These are phyloP conservation scores for Psylliodes chrysocephalus DNA, from an alignment of 2,888 invertebrate species.

Conservation along the genomic window DNA sequence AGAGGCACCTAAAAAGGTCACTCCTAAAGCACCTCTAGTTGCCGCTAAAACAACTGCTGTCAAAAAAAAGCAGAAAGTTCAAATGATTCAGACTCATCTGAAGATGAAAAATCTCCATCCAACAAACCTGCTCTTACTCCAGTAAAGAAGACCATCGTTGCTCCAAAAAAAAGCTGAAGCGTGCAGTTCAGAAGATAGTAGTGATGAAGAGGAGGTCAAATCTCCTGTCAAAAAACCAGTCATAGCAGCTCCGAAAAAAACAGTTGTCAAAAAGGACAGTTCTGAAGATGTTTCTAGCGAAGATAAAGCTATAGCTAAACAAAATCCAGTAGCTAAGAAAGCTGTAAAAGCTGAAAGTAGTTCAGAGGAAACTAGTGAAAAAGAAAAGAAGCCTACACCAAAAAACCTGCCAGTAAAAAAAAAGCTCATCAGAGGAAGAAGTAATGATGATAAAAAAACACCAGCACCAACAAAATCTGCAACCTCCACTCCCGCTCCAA, in stretches of 20 bases:
- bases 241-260: slow-evolving; percentile 37
- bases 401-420: slow-evolving; percentile 38
- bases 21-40: slow-evolving; percentile 15
- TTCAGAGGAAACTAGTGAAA: slow-evolving; percentile 30
- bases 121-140: slow-evolving; percentile 28
- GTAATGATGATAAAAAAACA: slow-evolving; percentile 4
- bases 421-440: slow-evolving; percentile 19
- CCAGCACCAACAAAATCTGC: slow-evolving; percentile 58
- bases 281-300: slow-evolving; percentile 62
- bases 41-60: slow-evolving; percentile 11
- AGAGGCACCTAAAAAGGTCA: slow-evolving; percentile 43
- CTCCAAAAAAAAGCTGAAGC: slow-evolving; percentile 28
- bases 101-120: slow-evolving; percentile 38
- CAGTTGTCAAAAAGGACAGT: slow-evolving; percentile 51
- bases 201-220: slow-evolving; percentile 23
- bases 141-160: slow-evolving; percentile 25
- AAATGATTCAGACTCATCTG: slow-evolving; percentile 39
- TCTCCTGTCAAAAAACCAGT: slow-evolving; percentile 49
- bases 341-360: slow-evolving; percentile 57
- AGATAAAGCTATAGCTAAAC: slow-evolving; percentile 43
- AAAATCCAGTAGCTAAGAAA: slow-evolving; percentile 41
- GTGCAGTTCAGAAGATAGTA: slow-evolving; percentile 32
- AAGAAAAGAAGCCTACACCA: slow-evolving; percentile 45
- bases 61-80: slow-evolving; percentile 39
- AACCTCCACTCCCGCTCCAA: background rate